phyloP scores from a whole-genome alignment of 2,797 vertebrate species.

The Anomalospiza imberbis region DNA sequence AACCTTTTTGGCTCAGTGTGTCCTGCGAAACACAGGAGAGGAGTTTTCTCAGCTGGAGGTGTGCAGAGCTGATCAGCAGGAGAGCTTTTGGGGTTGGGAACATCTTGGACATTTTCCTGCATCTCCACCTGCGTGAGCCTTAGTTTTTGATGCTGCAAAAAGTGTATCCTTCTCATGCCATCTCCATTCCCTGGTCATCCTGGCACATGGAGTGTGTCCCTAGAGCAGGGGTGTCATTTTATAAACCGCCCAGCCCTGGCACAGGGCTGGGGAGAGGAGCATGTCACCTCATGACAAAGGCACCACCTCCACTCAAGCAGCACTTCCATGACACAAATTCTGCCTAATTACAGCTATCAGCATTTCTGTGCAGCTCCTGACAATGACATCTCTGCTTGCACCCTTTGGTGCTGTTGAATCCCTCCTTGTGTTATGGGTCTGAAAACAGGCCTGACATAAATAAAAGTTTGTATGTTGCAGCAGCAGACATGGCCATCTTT shows the following conservation, averaged over 20 bases:
- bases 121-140: not conserved
- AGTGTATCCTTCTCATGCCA: not conserved
- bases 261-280: not conserved
- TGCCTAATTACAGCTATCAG: not conserved
- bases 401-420: not conserved
- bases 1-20: not conserved
- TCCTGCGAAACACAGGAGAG: not conserved
- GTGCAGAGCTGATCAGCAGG: not conserved
- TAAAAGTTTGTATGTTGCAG: not conserved
- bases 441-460: not conserved
- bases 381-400: not conserved
- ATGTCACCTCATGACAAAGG: fast-evolving
- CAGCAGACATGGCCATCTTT: not conserved
- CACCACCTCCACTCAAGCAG: not conserved
- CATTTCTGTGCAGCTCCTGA: not conserved
- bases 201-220: not conserved
- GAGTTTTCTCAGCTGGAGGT: not conserved
- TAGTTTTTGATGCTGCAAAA: not conserved
- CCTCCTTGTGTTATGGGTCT: not conserved
- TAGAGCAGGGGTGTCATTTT: not conserved
- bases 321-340: not conserved
- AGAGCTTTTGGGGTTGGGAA: not conserved
- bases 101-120: not conserved
- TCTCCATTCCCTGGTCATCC: not conserved
- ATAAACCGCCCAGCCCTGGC: not conserved